A percentile compares a stretch with the other conserved stretches of the same genome.
phyloP scores from a whole-genome alignment of 1,140 invertebrate genomes.

The Drosophila kepulauana region DNA sequence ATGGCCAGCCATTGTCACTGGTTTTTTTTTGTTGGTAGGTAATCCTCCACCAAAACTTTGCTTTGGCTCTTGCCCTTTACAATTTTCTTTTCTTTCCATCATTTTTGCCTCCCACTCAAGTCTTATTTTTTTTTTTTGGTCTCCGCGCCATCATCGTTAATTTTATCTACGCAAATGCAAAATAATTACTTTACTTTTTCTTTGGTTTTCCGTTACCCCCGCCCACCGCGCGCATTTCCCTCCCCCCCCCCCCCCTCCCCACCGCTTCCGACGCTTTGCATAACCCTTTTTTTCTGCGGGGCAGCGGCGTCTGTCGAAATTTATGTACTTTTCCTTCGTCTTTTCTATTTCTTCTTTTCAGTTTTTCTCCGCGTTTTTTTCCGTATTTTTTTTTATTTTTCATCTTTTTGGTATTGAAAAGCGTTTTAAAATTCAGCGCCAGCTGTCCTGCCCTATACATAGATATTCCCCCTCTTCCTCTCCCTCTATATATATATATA shows the following conservation, averaged over 20 bases:
- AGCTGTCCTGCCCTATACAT: conserved; percentile 60
- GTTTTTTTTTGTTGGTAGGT: neutral
- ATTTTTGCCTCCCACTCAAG: neutral
- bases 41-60: conserved; percentile 28
- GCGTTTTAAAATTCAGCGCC: conserved; percentile 77
- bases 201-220: conserved; percentile 59
- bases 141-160: conserved; percentile 71
- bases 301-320: conserved; percentile 70
- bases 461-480: neutral
- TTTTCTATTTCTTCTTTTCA: conserved; percentile 52
- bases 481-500: conserved; percentile 6
- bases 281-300: conserved; percentile 41
- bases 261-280: neutral
- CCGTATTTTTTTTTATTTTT: conserved; percentile 10
- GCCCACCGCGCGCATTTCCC: neutral
- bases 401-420: conserved; percentile 67
- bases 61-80: neutral
- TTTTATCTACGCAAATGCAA: conserved; percentile 83
- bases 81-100: conserved; percentile 4
- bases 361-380: conserved; percentile 27
- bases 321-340: conserved; percentile 74
- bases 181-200: conserved; percentile 83
- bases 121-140: conserved; percentile 4
- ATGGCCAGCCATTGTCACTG: conserved; percentile 50
- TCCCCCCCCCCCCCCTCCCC: neutral